Percentiles rank a stretch among this genome's conserved stretches.
Conservation (phyloP, 2,888 invertebrate species). For the Sceliomorpha sp. region DNA sequence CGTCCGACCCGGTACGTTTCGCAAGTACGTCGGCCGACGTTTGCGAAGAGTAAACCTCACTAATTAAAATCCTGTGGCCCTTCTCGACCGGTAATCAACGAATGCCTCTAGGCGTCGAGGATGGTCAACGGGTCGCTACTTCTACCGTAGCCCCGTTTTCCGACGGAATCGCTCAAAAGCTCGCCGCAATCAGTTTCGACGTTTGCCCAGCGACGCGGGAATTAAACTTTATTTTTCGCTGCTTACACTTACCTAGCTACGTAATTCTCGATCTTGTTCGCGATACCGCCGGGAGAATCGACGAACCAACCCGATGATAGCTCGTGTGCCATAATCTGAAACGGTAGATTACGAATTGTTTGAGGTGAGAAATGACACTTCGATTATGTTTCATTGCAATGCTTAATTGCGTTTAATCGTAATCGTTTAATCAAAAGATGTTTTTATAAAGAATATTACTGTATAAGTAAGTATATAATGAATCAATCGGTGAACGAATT, state of each 20-base stretch:
- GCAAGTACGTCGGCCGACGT: slow-evolving; percentile 68
- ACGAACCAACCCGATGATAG: slow-evolving; percentile 1
- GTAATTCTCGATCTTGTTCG: slow-evolving; percentile 56
- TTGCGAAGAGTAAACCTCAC: slow-evolving; percentile 76
- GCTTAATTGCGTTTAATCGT: too few species aligned
- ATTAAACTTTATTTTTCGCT: slow-evolving; percentile 38
- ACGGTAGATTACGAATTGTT: too few species aligned
- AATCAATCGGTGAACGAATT: too few species aligned
- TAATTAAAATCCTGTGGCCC: slow-evolving; percentile 78
- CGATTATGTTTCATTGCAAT: too few species aligned
- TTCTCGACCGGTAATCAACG: slow-evolving; percentile 76
- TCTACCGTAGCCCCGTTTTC: slow-evolving; percentile 44
- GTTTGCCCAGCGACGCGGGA: slow-evolving; percentile 38
- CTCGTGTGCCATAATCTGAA: slow-evolving; percentile 7
- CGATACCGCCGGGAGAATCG: slow-evolving; percentile 47
- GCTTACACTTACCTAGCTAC: slow-evolving; percentile 57
- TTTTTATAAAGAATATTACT: too few species aligned
- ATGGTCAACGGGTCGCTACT: slow-evolving; percentile 71
- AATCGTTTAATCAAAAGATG: too few species aligned
- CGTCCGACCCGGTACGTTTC: slow-evolving; percentile 47
- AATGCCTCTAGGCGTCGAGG: slow-evolving; percentile 72
- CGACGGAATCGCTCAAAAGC: slow-evolving; percentile 46
- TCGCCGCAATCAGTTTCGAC: slow-evolving; percentile 48
- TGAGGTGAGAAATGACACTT: too few species aligned
- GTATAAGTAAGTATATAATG: too few species aligned